Evolutionary conservation across 2,888 invertebrate species (phyloP), one percentile per base, ranked within the genome.

Genomic region (Nomada goodeniana): DNA sequence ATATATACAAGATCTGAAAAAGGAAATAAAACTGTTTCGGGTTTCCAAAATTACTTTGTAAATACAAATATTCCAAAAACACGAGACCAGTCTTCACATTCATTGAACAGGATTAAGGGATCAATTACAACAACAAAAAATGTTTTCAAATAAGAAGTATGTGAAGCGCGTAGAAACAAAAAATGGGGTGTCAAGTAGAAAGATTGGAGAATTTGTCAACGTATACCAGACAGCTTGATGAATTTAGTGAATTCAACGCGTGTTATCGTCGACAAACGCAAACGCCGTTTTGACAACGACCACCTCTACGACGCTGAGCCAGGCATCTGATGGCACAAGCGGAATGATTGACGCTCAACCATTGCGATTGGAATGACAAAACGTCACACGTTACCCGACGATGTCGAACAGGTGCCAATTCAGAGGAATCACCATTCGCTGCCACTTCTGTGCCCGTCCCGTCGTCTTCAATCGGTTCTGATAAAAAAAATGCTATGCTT

Each of bases 311-410:
- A 47, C 85, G 76, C 63, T 82, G 83, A 4, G 68, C 71, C 9
- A 88, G 29, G 44, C 90, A 90, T 57, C 80, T 85, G 4, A 77
- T 55, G 13, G 88, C 89, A 60, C 90, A 91, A 3, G 82, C 86
- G n/a, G 86, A 72, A 52, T 90, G 84, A 71, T 88, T 89, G 0
- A 85, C 23, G 4, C 69, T 82, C 2, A 88, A 23, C 86, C 87
- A 86, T 15, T 80, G 18, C 11, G 89, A 85, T 29, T 70, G 59
- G 71, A 83, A 87, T 2, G 90, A 89, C 18, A 87, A 70, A 11
- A 90, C 57, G 47, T 90, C 90, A 60, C 90, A 90, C 15, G 89
- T 88, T 13, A 82, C 68, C 10, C 87, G 71, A 2, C 85, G 83
- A 1, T 68, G 63, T 20, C 87, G 73, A 11, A 77, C 10, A 1